These are phyloP conservation scores for pig (Sus scrofa) DNA, from an alignment of 2,113 vertebrate genomes.

Conservation along the genomic window T2T-Sscrofa CM000818.6:21368001-21368500, in stretches of 20 bases:
- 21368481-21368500: fast-evolving
- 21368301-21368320: neutral
- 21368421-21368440: neutral
- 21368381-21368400: neutral
- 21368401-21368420: no score
- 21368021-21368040: neutral
- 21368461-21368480: neutral
- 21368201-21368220: neutral
- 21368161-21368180: neutral
- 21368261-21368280: neutral
- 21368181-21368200: neutral
- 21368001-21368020: neutral
- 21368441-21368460: no score
- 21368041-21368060: neutral
- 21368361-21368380: no score
- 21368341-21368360: neutral
- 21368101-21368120: neutral
- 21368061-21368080: neutral
- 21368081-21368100: neutral
- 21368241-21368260: no score
- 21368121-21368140: fast-evolving
- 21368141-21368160: neutral
- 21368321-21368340: neutral
- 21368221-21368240: neutral
- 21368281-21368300: neutral